Evolutionary conservation across 2,888 invertebrate species (phyloP), one percentile per base, ranked within the genome.

Genomic region (Lagria hirta): DNA sequence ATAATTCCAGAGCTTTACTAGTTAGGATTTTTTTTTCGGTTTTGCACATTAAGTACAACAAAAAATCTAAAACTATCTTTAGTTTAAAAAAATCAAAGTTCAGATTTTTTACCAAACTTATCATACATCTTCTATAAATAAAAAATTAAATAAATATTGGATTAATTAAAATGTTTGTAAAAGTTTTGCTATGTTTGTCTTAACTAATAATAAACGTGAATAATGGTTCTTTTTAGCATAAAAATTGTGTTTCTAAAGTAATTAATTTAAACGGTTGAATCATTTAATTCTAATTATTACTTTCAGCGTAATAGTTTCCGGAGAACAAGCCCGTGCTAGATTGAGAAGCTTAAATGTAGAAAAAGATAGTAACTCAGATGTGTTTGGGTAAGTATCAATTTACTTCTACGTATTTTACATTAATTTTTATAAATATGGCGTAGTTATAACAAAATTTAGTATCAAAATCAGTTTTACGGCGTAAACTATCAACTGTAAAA

Each of bases 261-360:
- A 26, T 26, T 26, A 7, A 2, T 10, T 12, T 18, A n/a, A n/a
- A n/a, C n/a, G n/a, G n/a, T n/a, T n/a, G n/a, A n/a, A n/a, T n/a
- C n/a, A n/a, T 17, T 30, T 36, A 18, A 18, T 6, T 6, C n/a
- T 18, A 18, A 14, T 48, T 48, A 20, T 38, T 42, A 26, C 54
- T 69, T 70, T 35, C 67, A 71, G 71, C 50, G 66, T 70, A 26
- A 65, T 69, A 42, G 69, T 70, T 23, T 69, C 70, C 18, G 70
- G 70, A 26, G 70, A 69, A 51, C 65, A 68, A 54, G 65, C 68
- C 12, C 59, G 69, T 52, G 66, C 70, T 22, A 64, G 71, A 49
- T 54, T 71, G 51, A 59, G 70, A 54, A 68, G 64, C 43, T 54
- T 71, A 43, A 68, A 69, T 57, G 61, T 66, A 22, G 60, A 65